Evolutionary conservation across 2,113 vertebrate species (phyloP), one percentile per base, ranked within the genome.

Genomic region (Struthidea cinerea): DNA sequence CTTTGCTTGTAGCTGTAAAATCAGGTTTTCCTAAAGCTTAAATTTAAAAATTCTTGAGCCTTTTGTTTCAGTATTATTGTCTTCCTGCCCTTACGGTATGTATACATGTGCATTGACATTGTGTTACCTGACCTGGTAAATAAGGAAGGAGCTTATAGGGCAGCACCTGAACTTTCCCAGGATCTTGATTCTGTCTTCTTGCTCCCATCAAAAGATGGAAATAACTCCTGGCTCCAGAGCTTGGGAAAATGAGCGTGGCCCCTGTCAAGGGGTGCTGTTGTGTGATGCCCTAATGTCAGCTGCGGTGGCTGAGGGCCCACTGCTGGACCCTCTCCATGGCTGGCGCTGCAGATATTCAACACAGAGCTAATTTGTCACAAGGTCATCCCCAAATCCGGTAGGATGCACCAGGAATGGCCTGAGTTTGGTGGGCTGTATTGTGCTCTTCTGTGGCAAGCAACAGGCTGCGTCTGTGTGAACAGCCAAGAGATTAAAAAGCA

Each of bases 41-140:
- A 57, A 30, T 73, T 55, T 63, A 49, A 59, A 87, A 90, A 42
- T 67, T 37, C 57, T 59, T 42, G 11, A 65, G 18, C 11, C 16
- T 65, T 68, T 87, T 60, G 9, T 89, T 84, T 76, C 44, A 27
- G 6, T 50, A 22, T 61, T 75, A 15, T 20, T 55, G 30, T 32
- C 7, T 67, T 84, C 44, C 24, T 93, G 21, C 19, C 39, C 24
- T 39, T 84, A 10, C 35, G 30, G 13, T 52, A 7, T 33, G 9
- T 41, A 16, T 47, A 16, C 4, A 2, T 2, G 4, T 49, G 26
- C n/a, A 61, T 0, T 56, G 47, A 16, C 20, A 20, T 2, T 37
- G 24, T 47, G 7, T 73, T 87, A 21, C 33, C 30, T 84, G 68
- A n/a, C 17, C 18, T 84, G 39, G 14, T 69, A 84, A 78, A 56